A percentile compares a stretch with the other conserved stretches of the same genome.
Evolutionary conservation across 2,888 invertebrate species (phyloP).

Genomic region (Anthophora plumipes): DNA sequence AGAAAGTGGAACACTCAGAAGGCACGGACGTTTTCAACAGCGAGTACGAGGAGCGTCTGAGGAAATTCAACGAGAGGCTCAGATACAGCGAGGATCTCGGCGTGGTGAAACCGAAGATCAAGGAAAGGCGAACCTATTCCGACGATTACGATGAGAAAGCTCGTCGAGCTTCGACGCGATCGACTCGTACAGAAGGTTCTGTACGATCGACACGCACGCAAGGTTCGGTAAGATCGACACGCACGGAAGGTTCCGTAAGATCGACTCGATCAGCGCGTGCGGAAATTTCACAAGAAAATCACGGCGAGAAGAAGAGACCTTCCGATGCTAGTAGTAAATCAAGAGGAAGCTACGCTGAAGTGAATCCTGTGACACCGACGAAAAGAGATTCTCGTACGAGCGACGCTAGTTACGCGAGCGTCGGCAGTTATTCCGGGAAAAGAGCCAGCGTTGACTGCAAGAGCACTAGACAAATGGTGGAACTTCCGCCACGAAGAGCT

Average conservation of each 20-base stretch:
- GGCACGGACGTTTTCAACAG: slow-evolving; percentile 37
- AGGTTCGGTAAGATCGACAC: slow-evolving; percentile 22
- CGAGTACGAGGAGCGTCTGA: slow-evolving; percentile 64
- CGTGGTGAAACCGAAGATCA: slow-evolving; percentile 43
- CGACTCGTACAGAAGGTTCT: neutral
- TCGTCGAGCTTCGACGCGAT: slow-evolving; percentile 37
- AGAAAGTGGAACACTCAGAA: neutral
- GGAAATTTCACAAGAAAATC: neutral
- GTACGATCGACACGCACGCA: neutral
- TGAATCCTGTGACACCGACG: slow-evolving; percentile 15
- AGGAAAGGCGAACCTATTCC: slow-evolving; percentile 75
- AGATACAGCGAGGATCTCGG: slow-evolving; percentile 69
- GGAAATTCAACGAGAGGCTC: slow-evolving; percentile 69
- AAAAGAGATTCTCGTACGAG: slow-evolving; percentile 64
- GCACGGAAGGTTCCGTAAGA: neutral
- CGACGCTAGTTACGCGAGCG: slow-evolving; percentile 68
- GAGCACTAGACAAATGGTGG: slow-evolving; percentile 56
- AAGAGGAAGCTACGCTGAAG: slow-evolving; percentile 49
- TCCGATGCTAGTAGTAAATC: slow-evolving; percentile 59
- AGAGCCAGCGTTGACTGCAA: slow-evolving; percentile 72
- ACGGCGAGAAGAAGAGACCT: slow-evolving; percentile 46
- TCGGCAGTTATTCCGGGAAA: slow-evolving; percentile 53
- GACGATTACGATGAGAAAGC: slow-evolving; percentile 76
- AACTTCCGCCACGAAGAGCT: slow-evolving; percentile 71
- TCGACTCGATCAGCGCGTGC: neutral